These are phyloP conservation scores for Stenodema calcarata DNA, from an alignment of 2,888 invertebrate genomes.

Conservation along the genomic window DNA sequence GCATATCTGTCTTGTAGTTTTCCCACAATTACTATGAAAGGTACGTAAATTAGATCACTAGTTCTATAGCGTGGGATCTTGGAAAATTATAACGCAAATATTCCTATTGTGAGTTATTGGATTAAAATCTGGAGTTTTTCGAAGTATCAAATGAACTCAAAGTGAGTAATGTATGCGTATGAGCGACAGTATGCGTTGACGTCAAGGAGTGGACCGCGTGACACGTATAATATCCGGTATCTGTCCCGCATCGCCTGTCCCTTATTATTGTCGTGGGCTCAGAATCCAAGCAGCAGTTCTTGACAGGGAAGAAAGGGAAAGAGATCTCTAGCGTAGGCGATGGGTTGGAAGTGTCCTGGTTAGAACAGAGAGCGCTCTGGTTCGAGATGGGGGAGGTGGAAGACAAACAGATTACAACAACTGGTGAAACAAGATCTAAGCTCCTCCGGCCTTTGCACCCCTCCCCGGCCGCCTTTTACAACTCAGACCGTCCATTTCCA, in stretches of 20 bases:
- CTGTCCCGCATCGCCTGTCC: not conserved
- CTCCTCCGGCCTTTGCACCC: not conserved
- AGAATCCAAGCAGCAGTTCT: not conserved
- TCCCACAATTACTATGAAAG: too few relatives aligned
- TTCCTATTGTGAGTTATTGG: too few relatives aligned
- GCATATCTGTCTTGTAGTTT: too few relatives aligned
- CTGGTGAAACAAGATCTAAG: slow-evolving; percentile 45
- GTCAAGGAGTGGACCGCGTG: not conserved
- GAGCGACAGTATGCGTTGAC: not conserved
- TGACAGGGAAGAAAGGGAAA: not conserved
- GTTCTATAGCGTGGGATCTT: too few relatives aligned
- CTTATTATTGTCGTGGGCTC: not conserved
- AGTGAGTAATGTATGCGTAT: too few relatives aligned
- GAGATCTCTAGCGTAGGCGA: not conserved
- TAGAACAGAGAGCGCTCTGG: not conserved
- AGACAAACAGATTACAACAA: slow-evolving; percentile 45
- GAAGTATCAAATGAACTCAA: too few relatives aligned
- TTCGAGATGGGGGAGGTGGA: not conserved
- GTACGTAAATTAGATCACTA: too few relatives aligned
- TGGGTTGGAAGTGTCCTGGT: not conserved
- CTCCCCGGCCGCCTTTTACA: not conserved
- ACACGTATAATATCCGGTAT: not conserved
- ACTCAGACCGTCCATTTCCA: slow-evolving; percentile 36
- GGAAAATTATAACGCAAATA: too few relatives aligned
- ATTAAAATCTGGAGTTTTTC: too few relatives aligned